These are phyloP conservation scores for Siderastrea radians DNA, from an alignment of 92 coral and sea anemone species.

Conservation along the genomic window DNA sequence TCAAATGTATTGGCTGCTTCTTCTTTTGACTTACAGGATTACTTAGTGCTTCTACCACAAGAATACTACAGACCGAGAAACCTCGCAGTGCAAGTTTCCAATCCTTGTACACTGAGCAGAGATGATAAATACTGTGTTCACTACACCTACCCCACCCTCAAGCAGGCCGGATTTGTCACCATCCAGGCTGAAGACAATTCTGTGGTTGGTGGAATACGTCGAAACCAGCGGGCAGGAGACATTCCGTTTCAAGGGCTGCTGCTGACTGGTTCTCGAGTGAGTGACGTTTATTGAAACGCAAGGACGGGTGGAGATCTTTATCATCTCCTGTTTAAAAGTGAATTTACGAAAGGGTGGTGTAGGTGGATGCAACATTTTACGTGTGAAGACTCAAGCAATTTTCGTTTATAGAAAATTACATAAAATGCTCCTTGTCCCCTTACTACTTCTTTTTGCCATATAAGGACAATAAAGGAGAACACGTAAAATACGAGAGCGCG, in stretches of 20 bases:
- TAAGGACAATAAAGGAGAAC: too few species aligned
- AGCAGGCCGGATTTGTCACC: constrained; percentile 56
- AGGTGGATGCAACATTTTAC: too few species aligned
- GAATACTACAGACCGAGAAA: constrained; percentile 87
- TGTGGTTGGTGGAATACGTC: constrained; percentile 62
- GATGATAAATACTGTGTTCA: constrained; percentile 72
- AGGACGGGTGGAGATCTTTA: too few species aligned
- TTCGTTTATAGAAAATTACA: too few species aligned
- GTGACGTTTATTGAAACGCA: background rate
- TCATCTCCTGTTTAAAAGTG: too few species aligned
- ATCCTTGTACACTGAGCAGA: constrained; percentile 79
- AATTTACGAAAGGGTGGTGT: too few species aligned
- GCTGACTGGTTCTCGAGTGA: constrained; percentile 40
- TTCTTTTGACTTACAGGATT: constrained; percentile 69
- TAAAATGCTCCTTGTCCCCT: too few species aligned
- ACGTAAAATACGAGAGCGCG: too few species aligned
- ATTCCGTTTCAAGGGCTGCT: constrained; percentile 43
- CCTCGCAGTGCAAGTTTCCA: constrained; percentile 69
- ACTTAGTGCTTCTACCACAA: constrained; percentile 91
- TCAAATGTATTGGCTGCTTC: too few species aligned
- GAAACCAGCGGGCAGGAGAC: constrained; percentile 28
- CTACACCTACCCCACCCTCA: constrained; percentile 72
- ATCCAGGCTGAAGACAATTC: constrained; percentile 76
- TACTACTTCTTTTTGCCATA: too few species aligned
- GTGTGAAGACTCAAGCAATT: too few species aligned